Conservation (phyloP, 2,888 invertebrate genomes). For the Chrysomela aeneicollis region DNA sequence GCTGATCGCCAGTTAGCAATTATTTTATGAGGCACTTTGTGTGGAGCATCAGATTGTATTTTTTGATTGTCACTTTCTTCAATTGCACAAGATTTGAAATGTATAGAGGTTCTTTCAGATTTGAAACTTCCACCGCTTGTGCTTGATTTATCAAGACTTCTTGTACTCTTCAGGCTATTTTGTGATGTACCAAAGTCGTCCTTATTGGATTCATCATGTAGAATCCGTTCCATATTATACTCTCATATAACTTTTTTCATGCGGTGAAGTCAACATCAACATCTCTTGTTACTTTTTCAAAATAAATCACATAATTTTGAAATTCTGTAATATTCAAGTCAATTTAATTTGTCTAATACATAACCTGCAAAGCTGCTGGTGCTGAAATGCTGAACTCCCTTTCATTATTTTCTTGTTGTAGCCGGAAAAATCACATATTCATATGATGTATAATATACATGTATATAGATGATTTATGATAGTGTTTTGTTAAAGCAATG, state of each 20-base stretch:
- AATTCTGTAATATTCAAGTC: too few species aligned
- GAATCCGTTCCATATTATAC: conserved; percentile 52
- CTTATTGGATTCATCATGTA: conserved; percentile 51
- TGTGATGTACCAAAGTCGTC: conserved; percentile 55
- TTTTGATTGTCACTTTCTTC: conserved; percentile 53
- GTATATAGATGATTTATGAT: too few species aligned
- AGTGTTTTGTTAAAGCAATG: too few species aligned
- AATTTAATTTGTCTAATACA: too few species aligned
- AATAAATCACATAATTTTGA: too few species aligned
- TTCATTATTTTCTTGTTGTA: too few species aligned
- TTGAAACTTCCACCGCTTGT: conserved; percentile 56
- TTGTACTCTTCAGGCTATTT: conserved; percentile 57
- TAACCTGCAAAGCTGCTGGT: too few species aligned
- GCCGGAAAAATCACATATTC: too few species aligned
- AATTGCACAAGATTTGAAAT: conserved; percentile 54
- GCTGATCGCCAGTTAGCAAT: conserved; percentile 79
- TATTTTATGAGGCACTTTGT: conserved; percentile 74
- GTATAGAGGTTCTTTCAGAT: conserved; percentile 58
- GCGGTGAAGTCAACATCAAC: background rate
- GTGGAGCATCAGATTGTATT: conserved; percentile 58
- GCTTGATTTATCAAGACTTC: conserved; percentile 56
- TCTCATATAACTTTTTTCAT: background rate
- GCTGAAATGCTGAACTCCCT: too few species aligned
- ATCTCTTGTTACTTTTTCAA: background rate
- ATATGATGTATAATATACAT: too few species aligned